Conservation (phyloP, 2,113 vertebrate species). For the Bothrops jararaca region DNA sequence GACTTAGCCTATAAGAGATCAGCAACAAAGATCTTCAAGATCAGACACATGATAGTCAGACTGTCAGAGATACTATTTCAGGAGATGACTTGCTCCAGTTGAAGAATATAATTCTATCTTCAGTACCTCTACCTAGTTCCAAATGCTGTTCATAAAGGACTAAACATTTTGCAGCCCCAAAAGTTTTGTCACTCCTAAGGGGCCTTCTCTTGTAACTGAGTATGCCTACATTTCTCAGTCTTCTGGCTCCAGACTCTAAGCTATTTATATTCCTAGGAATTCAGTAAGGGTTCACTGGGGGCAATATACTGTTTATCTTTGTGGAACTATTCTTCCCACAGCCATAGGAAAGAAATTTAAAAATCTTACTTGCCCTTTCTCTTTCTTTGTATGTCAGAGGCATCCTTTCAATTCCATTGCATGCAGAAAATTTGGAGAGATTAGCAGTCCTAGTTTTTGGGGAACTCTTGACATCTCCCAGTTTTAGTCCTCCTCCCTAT, state of each 20-base stretch:
- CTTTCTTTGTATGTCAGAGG: background rate
- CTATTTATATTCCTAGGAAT: background rate
- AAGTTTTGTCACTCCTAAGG: background rate
- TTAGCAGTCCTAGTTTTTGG: background rate
- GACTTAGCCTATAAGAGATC: background rate
- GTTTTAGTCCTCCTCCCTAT: background rate
- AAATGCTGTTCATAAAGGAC: background rate
- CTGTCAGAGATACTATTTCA: background rate
- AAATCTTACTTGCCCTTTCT: background rate
- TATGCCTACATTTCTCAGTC: background rate
- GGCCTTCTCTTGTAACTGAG: background rate
- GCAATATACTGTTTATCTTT: background rate
- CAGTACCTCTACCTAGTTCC: background rate
- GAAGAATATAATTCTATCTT: background rate
- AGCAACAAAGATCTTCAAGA: background rate
- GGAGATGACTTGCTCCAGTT: background rate
- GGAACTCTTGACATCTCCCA: background rate
- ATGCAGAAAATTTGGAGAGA: background rate
- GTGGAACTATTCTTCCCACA: background rate
- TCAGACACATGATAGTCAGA: background rate
- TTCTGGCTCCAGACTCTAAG: background rate
- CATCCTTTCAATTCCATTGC: background rate
- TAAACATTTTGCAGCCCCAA: background rate
- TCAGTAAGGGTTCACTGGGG: background rate
- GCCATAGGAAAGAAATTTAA: background rate